phyloP scores from a whole-genome alignment of 2,113 vertebrate genomes.

The Otocyon megalotis region DNA sequence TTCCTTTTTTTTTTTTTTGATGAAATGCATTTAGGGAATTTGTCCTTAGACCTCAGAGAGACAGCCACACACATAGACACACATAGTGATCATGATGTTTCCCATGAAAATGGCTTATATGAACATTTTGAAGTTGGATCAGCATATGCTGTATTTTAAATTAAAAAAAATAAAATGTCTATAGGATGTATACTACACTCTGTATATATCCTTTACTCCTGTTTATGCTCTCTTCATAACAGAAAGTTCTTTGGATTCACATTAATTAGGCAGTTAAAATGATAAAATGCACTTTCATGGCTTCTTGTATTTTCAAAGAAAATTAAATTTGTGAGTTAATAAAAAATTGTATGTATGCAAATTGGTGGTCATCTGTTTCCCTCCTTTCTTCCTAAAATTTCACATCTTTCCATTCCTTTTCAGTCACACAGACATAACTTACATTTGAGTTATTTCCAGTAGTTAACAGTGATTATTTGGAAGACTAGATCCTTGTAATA shows the following conservation, averaged over 20 bases:
- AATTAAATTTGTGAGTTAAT: background rate
- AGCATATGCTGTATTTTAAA: background rate
- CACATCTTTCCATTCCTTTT: background rate
- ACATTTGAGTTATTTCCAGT: background rate
- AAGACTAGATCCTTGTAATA: background rate
- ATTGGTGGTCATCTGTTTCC: background rate
- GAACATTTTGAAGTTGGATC: background rate
- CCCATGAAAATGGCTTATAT: background rate
- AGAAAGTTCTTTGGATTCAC: background rate
- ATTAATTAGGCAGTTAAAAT: constrained; percentile 68
- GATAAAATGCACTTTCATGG: background rate
- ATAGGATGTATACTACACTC: background rate
- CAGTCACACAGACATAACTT: background rate
- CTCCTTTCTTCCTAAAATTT: background rate
- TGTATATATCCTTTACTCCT: background rate
- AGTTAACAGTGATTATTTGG: background rate
- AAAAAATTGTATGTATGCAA: background rate
- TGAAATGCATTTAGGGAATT: background rate
- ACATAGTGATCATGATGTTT: background rate
- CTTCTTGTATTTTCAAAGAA: background rate
- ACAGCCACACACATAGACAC: background rate
- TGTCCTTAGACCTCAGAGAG: background rate
- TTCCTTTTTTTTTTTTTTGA: background rate
- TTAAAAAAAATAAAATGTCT: background rate
- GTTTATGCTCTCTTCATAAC: background rate